Base-by-base conservation (phyloP, 1,140 invertebrate species). In the Lepidurus apus region DNA sequence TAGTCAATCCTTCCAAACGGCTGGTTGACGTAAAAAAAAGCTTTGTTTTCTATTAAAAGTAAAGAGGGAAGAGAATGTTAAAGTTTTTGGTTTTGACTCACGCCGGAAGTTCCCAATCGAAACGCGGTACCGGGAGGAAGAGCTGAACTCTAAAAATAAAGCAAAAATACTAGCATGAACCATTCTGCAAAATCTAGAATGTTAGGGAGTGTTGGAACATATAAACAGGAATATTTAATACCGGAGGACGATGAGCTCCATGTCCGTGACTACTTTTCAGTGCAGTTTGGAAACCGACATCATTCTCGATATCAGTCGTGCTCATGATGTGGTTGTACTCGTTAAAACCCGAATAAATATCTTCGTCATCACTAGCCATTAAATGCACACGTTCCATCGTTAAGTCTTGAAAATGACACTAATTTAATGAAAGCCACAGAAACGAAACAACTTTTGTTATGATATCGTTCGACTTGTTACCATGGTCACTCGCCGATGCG, bases 261-360 rank as follows among this genome's bases (percentile, higher is more conserved):
- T 65, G 53, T 21, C 87, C 86, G 85, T 87, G 84, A 80, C 87
- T 86, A 79, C 85, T 81, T 77, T 82, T 78, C 17, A 88, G 85
- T 79, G 86, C 85, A 82, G 87, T 85, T 81, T 90, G 89, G 82
- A 91, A 90, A 74, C 85, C 86, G 81, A 89, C 87, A 86, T 92
- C 91, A 82, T 90, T 86, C 77, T 89, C 87, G 47, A 92, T 84
- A 85, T 91, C 88, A 85, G 90, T 88, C 24, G 88, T 90, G 81
- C 88, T 89, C 42, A 91, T 85, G 8, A 86, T 86, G 10, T 89
- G 87, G 81, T 90, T 87, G 81, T 89, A 90, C 79, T 91, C 90
- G 85, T 91, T 90, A 81, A 90, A 92, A 42, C 90, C 91, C 45
- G 86, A 86, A 84, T 92, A 92, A 74, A 91, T 84, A 83, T 91